Percentiles rank a stretch among this genome's conserved stretches.
These are phyloP conservation scores for Stictonetta naevosa DNA, from an alignment of 2,113 vertebrate genomes.

Conservation along the genomic window DNA sequence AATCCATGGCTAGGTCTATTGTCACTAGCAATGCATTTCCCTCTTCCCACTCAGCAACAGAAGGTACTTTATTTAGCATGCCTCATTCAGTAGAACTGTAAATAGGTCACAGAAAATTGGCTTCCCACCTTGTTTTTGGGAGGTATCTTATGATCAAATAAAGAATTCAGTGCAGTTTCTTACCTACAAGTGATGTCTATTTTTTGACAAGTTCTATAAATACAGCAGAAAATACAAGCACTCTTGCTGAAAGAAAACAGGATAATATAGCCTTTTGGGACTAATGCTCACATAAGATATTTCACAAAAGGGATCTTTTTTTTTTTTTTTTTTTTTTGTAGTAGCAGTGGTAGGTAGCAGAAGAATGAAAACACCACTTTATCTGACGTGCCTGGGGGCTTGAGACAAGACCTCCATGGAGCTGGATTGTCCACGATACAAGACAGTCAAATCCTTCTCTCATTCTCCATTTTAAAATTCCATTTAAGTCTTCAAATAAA, in stretches of 20 bases:
- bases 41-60: slow-evolving; percentile 31
- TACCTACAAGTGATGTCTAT: neutral
- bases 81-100: neutral
- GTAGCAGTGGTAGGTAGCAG: neutral
- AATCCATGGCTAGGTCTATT: neutral
- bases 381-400: neutral
- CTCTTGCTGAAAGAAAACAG: neutral
- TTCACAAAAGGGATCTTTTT: neutral
- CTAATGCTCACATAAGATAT: neutral
- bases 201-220: slow-evolving; percentile 37
- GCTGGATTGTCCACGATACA: neutral
- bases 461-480: neutral
- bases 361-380: neutral
- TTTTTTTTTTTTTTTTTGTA: neutral
- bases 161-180: slow-evolving; percentile 21
- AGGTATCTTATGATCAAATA: slow-evolving; percentile 19
- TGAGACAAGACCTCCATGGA: neutral
- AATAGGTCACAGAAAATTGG: slow-evolving; percentile 47
- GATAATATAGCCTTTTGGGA: neutral
- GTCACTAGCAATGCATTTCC: neutral
- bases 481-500: neutral
- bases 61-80: slow-evolving; percentile 36
- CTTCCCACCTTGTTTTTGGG: slow-evolving; percentile 19
- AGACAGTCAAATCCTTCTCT: neutral
- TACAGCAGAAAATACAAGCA: neutral